phyloP scores from a whole-genome alignment of 2,797 vertebrate genomes.

The Atherinosoma microstoma region DNA sequence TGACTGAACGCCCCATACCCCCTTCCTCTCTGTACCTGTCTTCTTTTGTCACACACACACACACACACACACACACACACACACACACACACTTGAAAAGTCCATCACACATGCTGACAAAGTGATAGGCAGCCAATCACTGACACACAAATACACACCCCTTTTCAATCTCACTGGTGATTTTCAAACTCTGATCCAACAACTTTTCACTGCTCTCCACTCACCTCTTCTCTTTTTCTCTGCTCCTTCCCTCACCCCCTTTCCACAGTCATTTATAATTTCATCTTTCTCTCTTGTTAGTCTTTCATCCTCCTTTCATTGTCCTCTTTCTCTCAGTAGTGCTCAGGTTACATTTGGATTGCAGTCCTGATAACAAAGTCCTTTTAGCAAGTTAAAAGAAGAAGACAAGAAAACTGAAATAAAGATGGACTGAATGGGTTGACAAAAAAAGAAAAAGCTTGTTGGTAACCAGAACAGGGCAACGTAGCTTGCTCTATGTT shows the following conservation, averaged over 20 bases:
- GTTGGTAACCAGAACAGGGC: slow-evolving; percentile 63
- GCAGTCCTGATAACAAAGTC: slow-evolving; percentile 54
- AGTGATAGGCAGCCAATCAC: slow-evolving; percentile 51
- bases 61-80: slow-evolving; percentile 22
- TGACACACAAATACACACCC: slow-evolving; percentile 37
- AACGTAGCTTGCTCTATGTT: slow-evolving; percentile 59
- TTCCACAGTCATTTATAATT: slow-evolving; percentile 37
- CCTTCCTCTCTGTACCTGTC: slow-evolving; percentile 41
- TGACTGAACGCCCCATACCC: slow-evolving; percentile 24
- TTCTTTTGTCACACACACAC: slow-evolving; percentile 17
- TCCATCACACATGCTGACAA: slow-evolving; percentile 42
- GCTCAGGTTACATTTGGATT: slow-evolving; percentile 58
- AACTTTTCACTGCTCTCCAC: slow-evolving; percentile 44
- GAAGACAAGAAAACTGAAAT: slow-evolving; percentile 41
- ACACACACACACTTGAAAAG: slow-evolving; percentile 19
- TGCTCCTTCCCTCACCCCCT: slow-evolving; percentile 12
- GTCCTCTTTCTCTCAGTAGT: slow-evolving; percentile 17
- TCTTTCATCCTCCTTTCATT: slow-evolving; percentile 15
- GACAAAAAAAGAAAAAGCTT: slow-evolving; percentile 36
- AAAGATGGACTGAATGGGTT: slow-evolving; percentile 39
- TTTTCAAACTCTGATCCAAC: slow-evolving; percentile 48
- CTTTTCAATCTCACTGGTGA: slow-evolving; percentile 46
- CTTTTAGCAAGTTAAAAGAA: slow-evolving; percentile 51
- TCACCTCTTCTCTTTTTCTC: slow-evolving; percentile 27
- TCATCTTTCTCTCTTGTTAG: slow-evolving; percentile 12